Evolutionary conservation across 2,888 invertebrate species (phyloP), one percentile per base, ranked within the genome.

Genomic region (Clusia tigrina): DNA sequence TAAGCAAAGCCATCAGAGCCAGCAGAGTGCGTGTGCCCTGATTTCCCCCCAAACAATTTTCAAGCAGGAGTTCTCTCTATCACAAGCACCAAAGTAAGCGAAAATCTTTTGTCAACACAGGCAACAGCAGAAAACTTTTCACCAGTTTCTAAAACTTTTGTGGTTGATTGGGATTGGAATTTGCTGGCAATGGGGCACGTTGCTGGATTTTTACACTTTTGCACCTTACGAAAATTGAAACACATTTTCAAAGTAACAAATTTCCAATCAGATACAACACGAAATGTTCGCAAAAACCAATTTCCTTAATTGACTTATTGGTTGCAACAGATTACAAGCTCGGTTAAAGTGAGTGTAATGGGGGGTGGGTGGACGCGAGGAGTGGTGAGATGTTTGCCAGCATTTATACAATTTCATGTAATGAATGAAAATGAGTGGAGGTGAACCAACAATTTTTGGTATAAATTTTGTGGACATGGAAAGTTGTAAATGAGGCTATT

Each of bases 301-400:
- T 74, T 74, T 74, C 70, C 74, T 66, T 74, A 74, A 74, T 77
- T 74, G 74, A 77, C 76, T 77, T 70, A 69, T 72, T 71, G 67
- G 67, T 69, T 25, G 60, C 62, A 52, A 58, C 51, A 62, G 74
- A 71, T 42, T 42, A 42, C 42, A n/a, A n/a, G 10, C 10, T 42
- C n/a, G 42, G 12, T 42, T 42, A 42, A 32, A 32, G 5, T 32
- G 32, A 9, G 32, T 32, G 32, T 12, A 9, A 12, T 32, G 32
- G 42, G 3, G 42, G 42, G n/a, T 15, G 12, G 32, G 32, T 32
- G 32, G 6, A 32, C 6, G n/a, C n/a, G n/a, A n/a, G n/a, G n/a
- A n/a, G n/a, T n/a, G n/a, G n/a, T n/a, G n/a, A n/a, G n/a, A n/a
- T n/a, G n/a, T n/a, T n/a, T n/a, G n/a, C n/a, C n/a, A n/a, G n/a